These are phyloP conservation scores for Bombus sibiricus DNA, from an alignment of 1,140 invertebrate species.

Conservation along the genomic window DNA sequence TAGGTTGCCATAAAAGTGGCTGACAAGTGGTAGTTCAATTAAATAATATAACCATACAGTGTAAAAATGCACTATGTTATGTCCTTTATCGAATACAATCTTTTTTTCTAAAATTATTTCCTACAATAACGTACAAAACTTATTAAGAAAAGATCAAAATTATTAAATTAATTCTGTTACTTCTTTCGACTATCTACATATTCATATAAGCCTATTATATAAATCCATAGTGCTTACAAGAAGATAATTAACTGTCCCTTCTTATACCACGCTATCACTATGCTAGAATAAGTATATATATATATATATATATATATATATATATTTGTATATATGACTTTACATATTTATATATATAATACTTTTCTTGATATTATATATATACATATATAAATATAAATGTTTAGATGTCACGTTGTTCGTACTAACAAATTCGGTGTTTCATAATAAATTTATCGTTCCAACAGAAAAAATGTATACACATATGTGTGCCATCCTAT, in stretches of 20 bases:
- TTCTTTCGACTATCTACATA: slow-evolving; percentile 80
- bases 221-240: slow-evolving; percentile 70
- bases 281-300: slow-evolving; percentile 68
- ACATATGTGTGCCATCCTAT: slow-evolving; percentile 75
- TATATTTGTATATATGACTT: slow-evolving; percentile 71
- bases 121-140: slow-evolving; percentile 82
- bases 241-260: slow-evolving; percentile 64
- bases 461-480: slow-evolving; percentile 71
- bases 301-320: slow-evolving; percentile 73
- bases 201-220: slow-evolving; percentile 78
- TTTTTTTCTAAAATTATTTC: slow-evolving; percentile 76
- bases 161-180: slow-evolving; percentile 80
- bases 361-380: slow-evolving; percentile 66
- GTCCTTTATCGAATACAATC: slow-evolving; percentile 58
- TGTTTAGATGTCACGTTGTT: slow-evolving; percentile 46
- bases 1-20: slow-evolving; percentile 74
- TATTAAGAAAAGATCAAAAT: slow-evolving; percentile 77
- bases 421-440: slow-evolving; percentile 66
- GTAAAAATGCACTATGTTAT: slow-evolving; percentile 71
- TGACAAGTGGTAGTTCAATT: slow-evolving; percentile 76
- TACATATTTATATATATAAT: slow-evolving; percentile 72
- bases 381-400: slow-evolving; percentile 70
- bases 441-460: slow-evolving; percentile 50
- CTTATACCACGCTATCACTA: slow-evolving; percentile 64
- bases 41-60: slow-evolving; percentile 78